Percentiles rank a stretch among this genome's conserved stretches.
phyloP scores from a whole-genome alignment of 2,797 vertebrate species.

The Anolis apletophallus region DNA sequence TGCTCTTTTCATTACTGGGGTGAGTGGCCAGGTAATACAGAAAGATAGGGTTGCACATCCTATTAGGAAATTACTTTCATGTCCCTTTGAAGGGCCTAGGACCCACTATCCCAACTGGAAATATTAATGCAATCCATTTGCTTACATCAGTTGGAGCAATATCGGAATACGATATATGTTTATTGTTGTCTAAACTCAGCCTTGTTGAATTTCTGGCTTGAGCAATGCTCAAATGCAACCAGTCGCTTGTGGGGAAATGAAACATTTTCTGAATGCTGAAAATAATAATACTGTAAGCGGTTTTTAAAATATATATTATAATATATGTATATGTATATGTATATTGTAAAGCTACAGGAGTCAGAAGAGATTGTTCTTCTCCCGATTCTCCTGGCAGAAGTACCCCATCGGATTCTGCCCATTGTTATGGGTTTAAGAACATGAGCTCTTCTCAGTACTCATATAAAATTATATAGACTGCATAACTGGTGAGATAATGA shows the following conservation, averaged over 20 bases:
- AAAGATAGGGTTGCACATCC: neutral
- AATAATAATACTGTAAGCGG: no score
- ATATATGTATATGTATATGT: no score
- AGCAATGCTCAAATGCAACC: neutral
- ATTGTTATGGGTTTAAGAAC: constrained; percentile 16
- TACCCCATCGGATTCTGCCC: neutral
- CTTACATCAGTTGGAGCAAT: neutral
- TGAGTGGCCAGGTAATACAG: neutral
- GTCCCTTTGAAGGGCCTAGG: neutral
- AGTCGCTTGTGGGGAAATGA: neutral
- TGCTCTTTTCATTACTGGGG: neutral
- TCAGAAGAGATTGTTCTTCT: neutral
- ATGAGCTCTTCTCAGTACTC: neutral
- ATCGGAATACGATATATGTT: neutral
- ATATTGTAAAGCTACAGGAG: neutral
- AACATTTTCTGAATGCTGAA: neutral
- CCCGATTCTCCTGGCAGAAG: neutral
- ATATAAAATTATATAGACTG: neutral
- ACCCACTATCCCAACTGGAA: neutral
- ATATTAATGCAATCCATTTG: neutral
- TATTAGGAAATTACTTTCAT: neutral
- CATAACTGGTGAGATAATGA: neutral
- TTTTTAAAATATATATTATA: no score
- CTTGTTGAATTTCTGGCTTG: neutral
- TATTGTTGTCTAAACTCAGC: neutral